These are phyloP conservation scores for Eutolmus rufibarbis DNA, from an alignment of 2,888 invertebrate genomes.

Conservation along the genomic window DNA sequence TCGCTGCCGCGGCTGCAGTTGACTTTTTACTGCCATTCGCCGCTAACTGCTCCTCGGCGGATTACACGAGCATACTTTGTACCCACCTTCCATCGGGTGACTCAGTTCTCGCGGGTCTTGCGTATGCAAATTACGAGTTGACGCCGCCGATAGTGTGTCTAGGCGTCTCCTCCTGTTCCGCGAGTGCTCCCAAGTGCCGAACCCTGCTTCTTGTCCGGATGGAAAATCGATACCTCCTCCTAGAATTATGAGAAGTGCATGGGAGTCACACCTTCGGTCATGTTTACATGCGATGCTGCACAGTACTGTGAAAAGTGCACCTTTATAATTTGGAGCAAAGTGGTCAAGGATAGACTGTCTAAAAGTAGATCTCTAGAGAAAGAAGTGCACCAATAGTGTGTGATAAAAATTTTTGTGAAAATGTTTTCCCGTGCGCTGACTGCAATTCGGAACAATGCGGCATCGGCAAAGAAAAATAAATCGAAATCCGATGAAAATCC, in stretches of 20 bases:
- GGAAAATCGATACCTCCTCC: background rate
- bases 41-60: background rate
- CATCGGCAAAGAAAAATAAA: constrained; percentile 23
- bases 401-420: background rate
- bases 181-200: background rate
- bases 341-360: background rate
- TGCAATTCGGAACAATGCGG: constrained; percentile 44
- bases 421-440: constrained; percentile 48
- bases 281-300: background rate
- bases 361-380: background rate
- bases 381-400: background rate
- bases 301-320: background rate
- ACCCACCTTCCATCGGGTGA: background rate
- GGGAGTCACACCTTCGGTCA: background rate
- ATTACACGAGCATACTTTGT: background rate
- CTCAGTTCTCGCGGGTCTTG: background rate
- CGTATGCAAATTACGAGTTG: background rate
- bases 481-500: constrained; percentile 17
- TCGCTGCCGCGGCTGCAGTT: constrained; percentile 2
- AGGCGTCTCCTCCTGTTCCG: background rate
- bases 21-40: background rate
- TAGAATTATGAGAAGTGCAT: background rate
- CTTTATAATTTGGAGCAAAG: background rate
- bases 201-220: background rate
- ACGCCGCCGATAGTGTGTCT: background rate